Evolutionary conservation across 2,888 invertebrate genomes (phyloP).

Genomic region (Pristionchus japonicus): DNA sequence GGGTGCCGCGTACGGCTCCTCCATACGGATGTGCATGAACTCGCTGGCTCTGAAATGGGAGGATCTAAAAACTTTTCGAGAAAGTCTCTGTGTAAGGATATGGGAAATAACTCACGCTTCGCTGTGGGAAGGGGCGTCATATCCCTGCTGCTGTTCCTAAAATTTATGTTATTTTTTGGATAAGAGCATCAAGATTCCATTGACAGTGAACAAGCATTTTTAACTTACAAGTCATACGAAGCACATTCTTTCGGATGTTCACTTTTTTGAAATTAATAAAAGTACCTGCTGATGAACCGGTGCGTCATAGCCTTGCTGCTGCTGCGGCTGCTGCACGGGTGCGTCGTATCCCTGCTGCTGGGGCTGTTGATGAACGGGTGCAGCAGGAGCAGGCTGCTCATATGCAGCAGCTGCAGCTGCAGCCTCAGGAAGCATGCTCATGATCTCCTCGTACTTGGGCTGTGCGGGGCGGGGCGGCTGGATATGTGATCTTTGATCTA

Average conservation of each 20-base stretch:
- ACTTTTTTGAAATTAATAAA: not conserved
- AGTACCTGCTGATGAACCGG: not conserved
- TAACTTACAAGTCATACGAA: no score
- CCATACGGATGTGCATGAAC: conserved; percentile 38
- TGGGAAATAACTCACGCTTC: not conserved
- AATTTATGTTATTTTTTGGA: not conserved
- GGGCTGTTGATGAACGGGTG: not conserved
- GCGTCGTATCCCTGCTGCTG: not conserved
- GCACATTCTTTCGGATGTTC: not conserved
- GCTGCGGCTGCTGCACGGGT: conserved; percentile 11
- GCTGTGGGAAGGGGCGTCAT: not conserved
- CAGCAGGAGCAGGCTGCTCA: not conserved
- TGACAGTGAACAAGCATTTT: no score
- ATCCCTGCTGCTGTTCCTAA: not conserved
- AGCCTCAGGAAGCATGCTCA: not conserved
- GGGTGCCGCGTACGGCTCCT: conserved; percentile 25
- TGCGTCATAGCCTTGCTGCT: not conserved
- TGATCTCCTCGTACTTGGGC: conserved; percentile 25
- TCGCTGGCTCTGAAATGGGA: not conserved
- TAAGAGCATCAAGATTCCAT: not conserved
- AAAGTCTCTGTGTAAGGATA: no score
- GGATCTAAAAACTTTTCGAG: not conserved
- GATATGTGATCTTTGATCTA: not conserved
- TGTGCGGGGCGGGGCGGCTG: not conserved
- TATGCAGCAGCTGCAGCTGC: not conserved